phyloP scores from a whole-genome alignment of 2,113 vertebrate genomes.

The Perca fluviatilis region DNA sequence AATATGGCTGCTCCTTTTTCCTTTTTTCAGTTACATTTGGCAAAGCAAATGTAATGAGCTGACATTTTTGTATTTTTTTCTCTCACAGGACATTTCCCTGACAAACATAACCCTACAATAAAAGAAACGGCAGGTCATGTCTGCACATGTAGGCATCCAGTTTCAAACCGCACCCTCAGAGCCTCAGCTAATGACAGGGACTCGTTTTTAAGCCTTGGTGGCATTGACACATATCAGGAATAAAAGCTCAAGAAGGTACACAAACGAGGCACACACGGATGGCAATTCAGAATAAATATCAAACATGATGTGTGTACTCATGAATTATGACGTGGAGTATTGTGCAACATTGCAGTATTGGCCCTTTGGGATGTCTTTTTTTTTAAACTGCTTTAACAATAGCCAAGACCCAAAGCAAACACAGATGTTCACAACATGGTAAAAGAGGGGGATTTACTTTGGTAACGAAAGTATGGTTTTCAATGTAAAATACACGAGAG shows the following conservation, averaged over 20 bases:
- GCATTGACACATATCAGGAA: conserved; percentile 49
- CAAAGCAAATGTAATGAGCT: conserved; percentile 23
- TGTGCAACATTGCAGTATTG: conserved; percentile 63
- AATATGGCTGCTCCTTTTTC: neutral
- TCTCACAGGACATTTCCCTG: conserved; percentile 49
- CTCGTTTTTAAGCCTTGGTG: conserved; percentile 62
- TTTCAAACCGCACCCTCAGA: conserved; percentile 79
- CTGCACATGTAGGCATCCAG: conserved; percentile 73
- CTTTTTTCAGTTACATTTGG: conserved; percentile 7
- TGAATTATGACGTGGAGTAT: conserved; percentile 56
- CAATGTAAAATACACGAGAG: conserved; percentile 66
- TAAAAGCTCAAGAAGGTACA: conserved; percentile 51
- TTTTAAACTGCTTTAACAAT: conserved; percentile 57
- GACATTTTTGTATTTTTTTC: conserved; percentile 9
- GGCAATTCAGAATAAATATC: conserved; percentile 60
- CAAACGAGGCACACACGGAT: conserved; percentile 33
- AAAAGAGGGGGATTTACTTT: conserved; percentile 51
- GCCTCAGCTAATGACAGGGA: conserved; percentile 63
- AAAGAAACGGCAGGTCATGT: conserved; percentile 72
- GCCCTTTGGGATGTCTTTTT: conserved; percentile 58
- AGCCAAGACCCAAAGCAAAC: conserved; percentile 69
- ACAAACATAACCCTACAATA: conserved; percentile 59
- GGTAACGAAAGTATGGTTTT: conserved; percentile 58
- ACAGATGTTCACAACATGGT: conserved; percentile 81
- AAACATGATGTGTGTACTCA: conserved; percentile 63